Base-by-base conservation (phyloP, 2,113 vertebrate species). In the Cricetomys ansorgei region DNA sequence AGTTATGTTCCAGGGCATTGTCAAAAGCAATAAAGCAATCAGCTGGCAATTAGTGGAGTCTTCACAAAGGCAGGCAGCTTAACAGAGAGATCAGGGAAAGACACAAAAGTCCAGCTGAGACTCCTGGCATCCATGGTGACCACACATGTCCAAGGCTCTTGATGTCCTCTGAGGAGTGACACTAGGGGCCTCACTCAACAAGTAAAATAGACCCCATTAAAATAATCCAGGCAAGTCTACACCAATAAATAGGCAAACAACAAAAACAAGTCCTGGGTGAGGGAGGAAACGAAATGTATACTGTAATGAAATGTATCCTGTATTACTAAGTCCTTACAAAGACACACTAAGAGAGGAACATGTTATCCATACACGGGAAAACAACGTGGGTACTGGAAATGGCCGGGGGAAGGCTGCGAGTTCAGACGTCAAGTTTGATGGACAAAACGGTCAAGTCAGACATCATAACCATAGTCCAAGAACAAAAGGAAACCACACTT, bases 1-100 rank as follows among this genome's bases (percentile, higher is more conserved):
- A 83, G 85, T 81, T 95, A 67, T 95, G 67, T 87, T 34, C 21
- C 48, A 91, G 27, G 12, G 15, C 67, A 83, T 64, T 91, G 67
- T 77, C 67, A 86, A 80, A 89, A 96, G 79, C 73, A 91, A 88
- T 91, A 96, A 65, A 86, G 48, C 55, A 91, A 95, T 76, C 67
- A 81, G 7, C 23, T 81, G 57, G 27, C 73, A 81, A 87, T 93
- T 62, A 89, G 59, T 91, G 40, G 65, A 8, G 17, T 81, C 40
- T 93, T 93, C 86, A 81, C 87, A 93, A 80, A 87, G 34, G 40
- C 43, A 79, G 64, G 17, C 43, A 76, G 43, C 13, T 91, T 95
- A 88, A 88, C 48, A 75, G 40, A 92, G 72, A 86, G 45, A 65
- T 91, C 62, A 27, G 17, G 40, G n/a, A 85, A 89, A 23, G 34